Base-by-base conservation (phyloP, 2,797 vertebrate species). In the Channallabes apus region DNA sequence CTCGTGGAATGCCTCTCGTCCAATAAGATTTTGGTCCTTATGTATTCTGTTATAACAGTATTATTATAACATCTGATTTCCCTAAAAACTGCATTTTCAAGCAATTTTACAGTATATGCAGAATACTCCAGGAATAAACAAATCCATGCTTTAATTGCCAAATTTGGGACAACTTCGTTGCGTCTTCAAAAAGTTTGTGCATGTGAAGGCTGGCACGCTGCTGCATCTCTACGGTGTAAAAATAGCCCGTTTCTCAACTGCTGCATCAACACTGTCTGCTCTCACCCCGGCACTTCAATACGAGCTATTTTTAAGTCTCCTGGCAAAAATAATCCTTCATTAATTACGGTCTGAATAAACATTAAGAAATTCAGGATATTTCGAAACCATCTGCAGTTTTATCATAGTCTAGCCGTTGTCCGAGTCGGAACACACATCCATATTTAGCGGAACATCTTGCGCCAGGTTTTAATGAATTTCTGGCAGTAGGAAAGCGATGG, bases 371-470 rank as follows among this genome's bases (percentile, higher is more conserved):
- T 32, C 20, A 73, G 59, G 73, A 84, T 67, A 61, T 12, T 81
- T 51, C 11, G 75, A 56, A 72, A 83, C 61, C 85, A 83, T 76
- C 72, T 84, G 72, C 76, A 80, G 83, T 80, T 86, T 81, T 35
- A 22, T 71, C 41, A 51, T 11, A 22, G 59, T 79, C 54, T 22
- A 61, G 79, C 68, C 22, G 75, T 51, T 81, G 29, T 67, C 64
- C 80, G 58, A 38, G 76, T n/a, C 58, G 29, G 38, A 85, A 85
- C 83, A 82, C 71, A 78, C 82, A 32, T 27, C 54, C 59, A 58
- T 79, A 80, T 84, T 86, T 75, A 86, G 78, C 71, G 61, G 67
- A 87, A 65, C 41, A 87, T 29, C 64, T 71, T 85, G 38, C 80
- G 77, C 62, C 80, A 82, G 68, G 6, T 38, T 83, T 82, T 77